Evolutionary conservation across 2,888 invertebrate species (phyloP).

Genomic region (Eilema griseolum): DNA sequence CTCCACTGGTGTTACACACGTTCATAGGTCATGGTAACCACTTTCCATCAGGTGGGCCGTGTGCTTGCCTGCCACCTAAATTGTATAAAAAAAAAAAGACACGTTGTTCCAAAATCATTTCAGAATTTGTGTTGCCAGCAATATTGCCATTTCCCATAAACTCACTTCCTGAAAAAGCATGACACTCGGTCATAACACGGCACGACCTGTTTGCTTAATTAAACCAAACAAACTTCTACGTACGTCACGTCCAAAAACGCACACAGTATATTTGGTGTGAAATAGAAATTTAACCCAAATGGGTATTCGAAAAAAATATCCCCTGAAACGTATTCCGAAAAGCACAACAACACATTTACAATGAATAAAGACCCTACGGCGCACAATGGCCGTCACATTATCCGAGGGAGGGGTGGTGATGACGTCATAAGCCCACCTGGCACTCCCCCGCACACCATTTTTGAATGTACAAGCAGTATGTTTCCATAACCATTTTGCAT

Average conservation of each 20-base stretch:
- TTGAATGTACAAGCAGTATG: not conserved
- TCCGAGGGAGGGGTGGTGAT: slow-evolving; percentile 37
- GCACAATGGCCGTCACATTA: slow-evolving; percentile 50
- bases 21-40: no score
- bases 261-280: not conserved
- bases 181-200: not conserved
- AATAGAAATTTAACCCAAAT: not conserved
- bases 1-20: no score
- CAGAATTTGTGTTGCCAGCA: not conserved
- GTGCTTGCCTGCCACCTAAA: no score
- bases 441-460: slow-evolving; percentile 6
- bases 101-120: no score
- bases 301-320: slow-evolving; percentile 10
- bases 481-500: no score
- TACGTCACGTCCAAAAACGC: not conserved
- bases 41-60: no score
- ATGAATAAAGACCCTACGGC: slow-evolving; percentile 27
- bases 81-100: no score
- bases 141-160: not conserved
- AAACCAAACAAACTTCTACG: slow-evolving; percentile 8
- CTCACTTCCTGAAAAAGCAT: not conserved
- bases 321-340: not conserved
- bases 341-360: slow-evolving; percentile 25
- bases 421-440: slow-evolving; percentile 53
- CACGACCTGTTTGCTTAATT: not conserved